Evolutionary conservation across 2,797 vertebrate genomes (phyloP).

Genomic region (Diglossa cyanea): DNA sequence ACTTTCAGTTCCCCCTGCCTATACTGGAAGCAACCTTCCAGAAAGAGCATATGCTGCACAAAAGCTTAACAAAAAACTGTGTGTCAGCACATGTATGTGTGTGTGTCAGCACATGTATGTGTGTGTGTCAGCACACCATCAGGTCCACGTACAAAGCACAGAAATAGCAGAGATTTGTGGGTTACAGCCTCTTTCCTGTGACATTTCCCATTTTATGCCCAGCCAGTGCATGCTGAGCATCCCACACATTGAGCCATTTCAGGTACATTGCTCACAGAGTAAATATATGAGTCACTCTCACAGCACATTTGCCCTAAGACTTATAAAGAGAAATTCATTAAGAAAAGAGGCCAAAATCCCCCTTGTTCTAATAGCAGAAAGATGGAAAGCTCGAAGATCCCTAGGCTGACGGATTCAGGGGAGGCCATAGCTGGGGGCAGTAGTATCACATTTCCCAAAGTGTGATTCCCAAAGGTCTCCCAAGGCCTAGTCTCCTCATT

Average conservation of each 20-base stretch:
- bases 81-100: background rate
- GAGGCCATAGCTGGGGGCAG: background rate
- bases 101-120: background rate
- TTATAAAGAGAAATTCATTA: background rate
- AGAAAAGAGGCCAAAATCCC: background rate
- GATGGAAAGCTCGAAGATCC: background rate
- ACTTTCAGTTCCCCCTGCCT: background rate
- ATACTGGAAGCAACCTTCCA: background rate
- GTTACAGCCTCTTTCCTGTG: background rate
- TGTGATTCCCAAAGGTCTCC: background rate
- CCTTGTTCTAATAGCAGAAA: background rate
- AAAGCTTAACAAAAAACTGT: background rate
- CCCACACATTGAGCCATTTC: background rate
- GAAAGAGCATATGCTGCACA: background rate
- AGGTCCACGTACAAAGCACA: background rate
- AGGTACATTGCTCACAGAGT: background rate
- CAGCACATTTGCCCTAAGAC: background rate
- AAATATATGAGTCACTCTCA: background rate
- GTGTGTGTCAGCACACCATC: background rate
- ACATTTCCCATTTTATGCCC: background rate
- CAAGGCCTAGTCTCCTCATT: background rate
- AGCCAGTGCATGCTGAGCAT: background rate
- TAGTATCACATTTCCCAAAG: background rate
- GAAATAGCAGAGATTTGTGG: background rate
- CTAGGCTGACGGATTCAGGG: fast-evolving